Percentiles rank a stretch among this genome's conserved stretches.
Conservation (phyloP, 2,797 vertebrate species). For the Huso huso region DNA sequence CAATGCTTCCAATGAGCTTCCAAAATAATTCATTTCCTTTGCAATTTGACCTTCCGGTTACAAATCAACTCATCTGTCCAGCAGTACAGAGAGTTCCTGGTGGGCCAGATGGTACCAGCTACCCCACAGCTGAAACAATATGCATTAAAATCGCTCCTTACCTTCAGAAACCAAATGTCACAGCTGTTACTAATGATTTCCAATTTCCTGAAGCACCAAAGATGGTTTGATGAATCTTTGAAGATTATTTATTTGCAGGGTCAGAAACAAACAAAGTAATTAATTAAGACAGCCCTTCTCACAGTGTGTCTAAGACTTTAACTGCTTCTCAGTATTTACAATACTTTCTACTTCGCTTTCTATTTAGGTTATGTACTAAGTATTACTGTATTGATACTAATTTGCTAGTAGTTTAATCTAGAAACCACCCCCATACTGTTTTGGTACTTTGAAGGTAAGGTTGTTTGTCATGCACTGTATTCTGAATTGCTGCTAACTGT, state of each 20-base stretch:
- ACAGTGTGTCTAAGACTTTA: too few relatives aligned
- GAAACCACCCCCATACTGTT: slow-evolving; percentile 13
- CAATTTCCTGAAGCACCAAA: too few relatives aligned
- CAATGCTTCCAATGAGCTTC: slow-evolving; percentile 3
- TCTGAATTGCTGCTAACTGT: slow-evolving; percentile 8
- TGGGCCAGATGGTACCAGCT: slow-evolving; percentile 43
- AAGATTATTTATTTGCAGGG: too few relatives aligned
- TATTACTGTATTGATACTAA: slow-evolving; percentile 17
- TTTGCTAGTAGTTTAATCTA: slow-evolving; percentile 15
- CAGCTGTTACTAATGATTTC: too few relatives aligned
- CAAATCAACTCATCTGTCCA: slow-evolving; percentile 37
- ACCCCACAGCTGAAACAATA: slow-evolving; percentile 55
- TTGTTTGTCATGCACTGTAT: slow-evolving; percentile 8
- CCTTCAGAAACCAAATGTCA: too few relatives aligned
- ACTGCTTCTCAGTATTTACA: too few relatives aligned
- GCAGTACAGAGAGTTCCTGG: slow-evolving; percentile 39
- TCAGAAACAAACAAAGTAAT: too few relatives aligned
- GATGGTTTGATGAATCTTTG: too few relatives aligned
- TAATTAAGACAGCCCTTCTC: too few relatives aligned
- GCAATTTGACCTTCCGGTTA: slow-evolving; percentile 29
- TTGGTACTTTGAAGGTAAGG: slow-evolving; percentile 24
- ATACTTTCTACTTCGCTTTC: neutral
- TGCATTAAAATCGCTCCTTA: neutral
- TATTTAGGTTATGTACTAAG: slow-evolving; percentile 1
- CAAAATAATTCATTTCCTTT: slow-evolving; percentile 29